Percentiles rank a stretch among this genome's conserved stretches.
Conservation (phyloP, 2,888 invertebrate genomes). For the Patella ulyssiponensis region DNA sequence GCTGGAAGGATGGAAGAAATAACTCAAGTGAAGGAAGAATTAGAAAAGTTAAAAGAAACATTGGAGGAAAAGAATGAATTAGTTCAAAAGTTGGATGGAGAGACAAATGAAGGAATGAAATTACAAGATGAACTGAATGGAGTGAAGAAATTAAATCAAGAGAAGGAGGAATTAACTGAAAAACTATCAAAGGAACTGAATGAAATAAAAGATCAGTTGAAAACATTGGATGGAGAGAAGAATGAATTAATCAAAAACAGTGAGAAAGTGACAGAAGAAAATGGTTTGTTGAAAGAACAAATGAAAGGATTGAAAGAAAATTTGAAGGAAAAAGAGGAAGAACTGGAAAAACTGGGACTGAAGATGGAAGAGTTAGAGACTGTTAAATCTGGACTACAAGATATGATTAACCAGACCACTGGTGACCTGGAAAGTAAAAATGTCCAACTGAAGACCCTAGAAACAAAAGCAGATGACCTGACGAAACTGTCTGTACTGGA, state of each 20-base stretch:
- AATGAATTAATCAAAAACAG: slow-evolving; percentile 50
- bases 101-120: background rate
- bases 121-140: slow-evolving; percentile 12
- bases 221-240: slow-evolving; percentile 74
- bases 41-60: slow-evolving; percentile 74
- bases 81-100: slow-evolving; percentile 31
- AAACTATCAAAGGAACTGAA: slow-evolving; percentile 10
- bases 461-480: slow-evolving; percentile 17
- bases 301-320: background rate
- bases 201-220: slow-evolving; percentile 19
- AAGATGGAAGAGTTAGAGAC: slow-evolving; percentile 76
- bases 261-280: background rate
- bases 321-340: slow-evolving; percentile 28
- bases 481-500: background rate
- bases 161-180: slow-evolving; percentile 29
- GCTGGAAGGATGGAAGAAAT: slow-evolving; percentile 28
- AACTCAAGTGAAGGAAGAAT: slow-evolving; percentile 75
- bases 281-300: slow-evolving; percentile 13
- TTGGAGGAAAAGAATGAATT: slow-evolving; percentile 29
- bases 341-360: slow-evolving; percentile 69
- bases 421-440: slow-evolving; percentile 42
- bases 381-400: slow-evolving; percentile 42
- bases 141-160: slow-evolving; percentile 24
- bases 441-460: slow-evolving; percentile 17
- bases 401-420: slow-evolving; percentile 49